phyloP scores from a whole-genome alignment of 2,888 invertebrate species.

The Andrena praecox region DNA sequence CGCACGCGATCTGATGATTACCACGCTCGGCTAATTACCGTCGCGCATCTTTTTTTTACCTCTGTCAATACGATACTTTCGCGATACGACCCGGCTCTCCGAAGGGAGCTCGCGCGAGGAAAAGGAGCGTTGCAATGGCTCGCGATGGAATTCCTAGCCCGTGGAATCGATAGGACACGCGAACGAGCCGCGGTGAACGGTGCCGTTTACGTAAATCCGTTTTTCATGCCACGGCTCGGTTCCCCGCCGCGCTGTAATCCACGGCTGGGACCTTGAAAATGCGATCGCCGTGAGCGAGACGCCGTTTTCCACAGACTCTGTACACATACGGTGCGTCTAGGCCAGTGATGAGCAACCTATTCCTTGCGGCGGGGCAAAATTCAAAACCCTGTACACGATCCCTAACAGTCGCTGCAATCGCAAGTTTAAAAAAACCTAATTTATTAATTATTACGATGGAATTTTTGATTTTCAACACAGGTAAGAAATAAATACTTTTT shows the following conservation, averaged over 20 bases:
- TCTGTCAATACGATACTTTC: conserved; percentile 3
- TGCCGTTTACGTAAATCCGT: conserved; percentile 52
- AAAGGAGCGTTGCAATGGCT: neutral
- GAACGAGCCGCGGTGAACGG: conserved; percentile 20
- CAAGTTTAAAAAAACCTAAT: no score
- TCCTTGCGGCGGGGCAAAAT: no score
- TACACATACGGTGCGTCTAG: conserved; percentile 53
- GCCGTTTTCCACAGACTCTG: conserved; percentile 35
- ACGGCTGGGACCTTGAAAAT: conserved; percentile 52
- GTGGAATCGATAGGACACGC: conserved; percentile 35
- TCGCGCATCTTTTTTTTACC: neutral
- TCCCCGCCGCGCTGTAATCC: conserved; percentile 48
- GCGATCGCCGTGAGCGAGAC: conserved; percentile 47
- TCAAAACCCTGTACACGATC: no score
- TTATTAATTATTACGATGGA: no score
- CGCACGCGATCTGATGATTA: conserved; percentile 34
- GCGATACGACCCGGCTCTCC: neutral
- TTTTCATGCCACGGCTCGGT: conserved; percentile 64
- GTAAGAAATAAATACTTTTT: no score
- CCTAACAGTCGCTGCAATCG: no score
- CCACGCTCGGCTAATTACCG: neutral
- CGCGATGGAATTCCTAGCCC: conserved; percentile 14
- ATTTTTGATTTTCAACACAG: no score
- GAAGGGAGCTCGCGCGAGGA: neutral
- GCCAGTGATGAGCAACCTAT: no score